These are phyloP conservation scores for Rhaphigaster nebulosa DNA, from an alignment of 2,888 invertebrate species.

Conservation along the genomic window DNA sequence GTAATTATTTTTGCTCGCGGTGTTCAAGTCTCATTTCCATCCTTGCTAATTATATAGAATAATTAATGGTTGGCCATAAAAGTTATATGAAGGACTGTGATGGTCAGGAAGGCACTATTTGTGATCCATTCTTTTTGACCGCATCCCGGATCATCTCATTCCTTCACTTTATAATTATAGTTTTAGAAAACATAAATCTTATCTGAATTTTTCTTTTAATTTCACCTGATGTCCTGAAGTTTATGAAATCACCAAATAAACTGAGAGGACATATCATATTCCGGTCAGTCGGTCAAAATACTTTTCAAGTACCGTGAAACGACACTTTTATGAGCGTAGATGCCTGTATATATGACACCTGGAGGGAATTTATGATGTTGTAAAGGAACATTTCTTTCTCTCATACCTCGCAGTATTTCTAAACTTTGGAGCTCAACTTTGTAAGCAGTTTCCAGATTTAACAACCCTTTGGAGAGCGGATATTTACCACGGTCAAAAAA, in stretches of 20 bases:
- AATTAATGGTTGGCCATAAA: no score
- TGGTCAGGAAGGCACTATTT: no score
- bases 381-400: neutral
- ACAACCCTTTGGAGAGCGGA: neutral
- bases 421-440: neutral
- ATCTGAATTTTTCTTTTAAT: neutral
- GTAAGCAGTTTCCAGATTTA: constrained; percentile 9
- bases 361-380: neutral
- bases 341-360: constrained; percentile 6
- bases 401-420: neutral
- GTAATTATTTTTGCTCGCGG: no score
- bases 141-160: no score
- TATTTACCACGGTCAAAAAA: neutral
- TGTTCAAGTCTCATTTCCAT: no score
- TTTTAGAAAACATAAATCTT: neutral
- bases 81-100: no score
- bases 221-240: neutral
- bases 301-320: neutral
- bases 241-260: neutral
- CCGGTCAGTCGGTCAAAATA: constrained; percentile 1
- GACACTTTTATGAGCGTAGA: constrained; percentile 5
- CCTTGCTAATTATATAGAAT: no score
- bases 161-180: no score
- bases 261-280: neutral
- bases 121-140: no score